Evolutionary conservation across 2,113 vertebrate species (phyloP), one percentile per base, ranked within the genome.

Genomic region (Pyxicephalus adspersus): DNA sequence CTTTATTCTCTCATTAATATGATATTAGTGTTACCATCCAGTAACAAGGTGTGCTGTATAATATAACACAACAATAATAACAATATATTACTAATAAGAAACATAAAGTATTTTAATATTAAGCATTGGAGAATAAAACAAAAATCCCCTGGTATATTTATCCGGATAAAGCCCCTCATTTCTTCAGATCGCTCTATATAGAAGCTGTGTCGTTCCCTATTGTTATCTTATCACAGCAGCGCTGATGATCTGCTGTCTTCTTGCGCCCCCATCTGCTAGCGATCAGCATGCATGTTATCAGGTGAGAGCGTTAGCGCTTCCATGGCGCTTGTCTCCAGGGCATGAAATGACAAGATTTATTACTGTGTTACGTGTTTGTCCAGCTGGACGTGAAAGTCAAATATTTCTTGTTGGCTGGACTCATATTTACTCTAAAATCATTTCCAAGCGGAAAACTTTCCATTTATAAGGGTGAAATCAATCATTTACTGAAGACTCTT

Each of bases 261-360:
- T 81, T 73, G 79, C 79, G 79, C 79, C 79, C 79, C 79, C 70
- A 61, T 64, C 68, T 15, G 79, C 45, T 65, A 28, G 70, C 45
- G 68, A 34, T 25, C 45, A 54, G 38, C 51, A 81, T 60, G 18
- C 7, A 15, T 18, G 77, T 19, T 26, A 58, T 29, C 77, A 51
- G 64, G 19, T 26, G 34, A 50, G 18, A n/a, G 15, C 16, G n/a
- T 58, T 55, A 26, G 50, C 15, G 45, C 20, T n/a, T 58, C 29
- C n/a, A 45, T 26, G 11, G 22, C 18, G 25, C 15, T 52, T 22
- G 18, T 50, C 17, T n/a, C 2, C 20, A 72, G 5, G 11, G 26
- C 4, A 67, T 23, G n/a, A 23, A 29, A 22, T 23, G 71, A 74
- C 29, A 73, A 28, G 2, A 74, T 58, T 58, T 18, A 23, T 51